Evolutionary conservation across 2,797 vertebrate species (phyloP).

Genomic region (Melanotaenia pygmaea): DNA sequence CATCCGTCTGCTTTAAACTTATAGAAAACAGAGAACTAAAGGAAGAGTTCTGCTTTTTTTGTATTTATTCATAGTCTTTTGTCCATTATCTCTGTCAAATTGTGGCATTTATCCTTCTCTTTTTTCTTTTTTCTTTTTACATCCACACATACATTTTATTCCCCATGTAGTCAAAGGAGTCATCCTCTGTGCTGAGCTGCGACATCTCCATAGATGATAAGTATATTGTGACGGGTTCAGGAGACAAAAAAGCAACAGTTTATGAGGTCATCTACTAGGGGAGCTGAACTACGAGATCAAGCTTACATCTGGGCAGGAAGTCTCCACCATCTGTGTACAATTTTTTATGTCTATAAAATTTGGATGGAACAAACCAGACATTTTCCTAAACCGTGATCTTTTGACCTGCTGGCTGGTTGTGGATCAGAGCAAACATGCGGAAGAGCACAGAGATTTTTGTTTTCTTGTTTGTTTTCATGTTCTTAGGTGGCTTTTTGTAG

Average conservation of each 20-base stretch:
- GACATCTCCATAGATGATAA: conserved; percentile 89
- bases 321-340: conserved; percentile 46
- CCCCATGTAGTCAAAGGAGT: conserved; percentile 84
- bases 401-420: conserved; percentile 33
- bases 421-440: conserved; percentile 47
- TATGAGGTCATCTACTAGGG: conserved; percentile 87
- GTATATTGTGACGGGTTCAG: conserved; percentile 88
- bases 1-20: not conserved
- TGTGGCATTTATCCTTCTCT: not conserved
- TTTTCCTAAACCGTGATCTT: conserved; percentile 39
- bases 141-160: conserved; percentile 11
- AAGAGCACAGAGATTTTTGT: conserved; percentile 62
- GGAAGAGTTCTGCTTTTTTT: not conserved
- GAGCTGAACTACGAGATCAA: conserved; percentile 10
- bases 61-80: not conserved
- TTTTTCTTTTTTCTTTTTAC: conserved; percentile 21
- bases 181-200: conserved; percentile 87
- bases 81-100: not conserved
- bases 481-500: conserved; percentile 38
- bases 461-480: conserved; percentile 2
- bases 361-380: conserved; percentile 53
- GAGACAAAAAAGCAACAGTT: conserved; percentile 88
- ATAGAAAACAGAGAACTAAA: not conserved
- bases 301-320: conserved; percentile 11
- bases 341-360: conserved; percentile 55